These are phyloP conservation scores for Dinomys branickii DNA, from an alignment of 2,113 vertebrate species.

Conservation along the genomic window DNA sequence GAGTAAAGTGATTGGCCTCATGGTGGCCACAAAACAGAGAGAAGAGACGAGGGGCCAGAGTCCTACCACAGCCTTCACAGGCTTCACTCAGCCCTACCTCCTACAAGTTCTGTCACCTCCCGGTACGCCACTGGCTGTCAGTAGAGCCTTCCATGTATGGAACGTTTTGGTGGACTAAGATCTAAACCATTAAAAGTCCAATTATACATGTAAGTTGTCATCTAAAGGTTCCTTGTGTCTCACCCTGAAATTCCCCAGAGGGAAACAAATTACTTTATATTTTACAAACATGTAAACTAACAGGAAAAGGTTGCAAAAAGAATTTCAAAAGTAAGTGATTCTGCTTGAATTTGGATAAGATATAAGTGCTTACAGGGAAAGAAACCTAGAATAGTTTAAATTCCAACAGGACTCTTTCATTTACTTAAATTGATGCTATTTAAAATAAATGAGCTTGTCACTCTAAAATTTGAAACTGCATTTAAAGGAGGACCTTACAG, in stretches of 20 bases:
- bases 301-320: not conserved
- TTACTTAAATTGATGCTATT: slow-evolving; percentile 32
- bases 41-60: not conserved
- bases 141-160: not conserved
- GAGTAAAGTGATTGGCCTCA: not conserved
- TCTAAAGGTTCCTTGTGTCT: not conserved
- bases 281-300: not conserved
- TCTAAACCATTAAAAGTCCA: not conserved
- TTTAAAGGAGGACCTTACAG: slow-evolving; percentile 16
- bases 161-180: not conserved
- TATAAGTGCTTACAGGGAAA: not conserved
- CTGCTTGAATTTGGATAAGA: not conserved
- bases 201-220: not conserved
- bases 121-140: not conserved
- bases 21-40: not conserved
- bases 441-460: slow-evolving; percentile 38
- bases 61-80: not conserved
- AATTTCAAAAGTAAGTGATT: slow-evolving; percentile 29
- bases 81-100: too few species aligned
- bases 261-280: not conserved
- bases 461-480: not conserved
- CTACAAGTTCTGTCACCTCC: not conserved
- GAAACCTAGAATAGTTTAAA: slow-evolving; percentile 13
- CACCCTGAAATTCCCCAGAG: not conserved
- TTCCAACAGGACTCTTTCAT: not conserved